These are phyloP conservation scores for Lithophane ornitopus DNA, from an alignment of 2,888 invertebrate species.

Conservation along the genomic window DNA sequence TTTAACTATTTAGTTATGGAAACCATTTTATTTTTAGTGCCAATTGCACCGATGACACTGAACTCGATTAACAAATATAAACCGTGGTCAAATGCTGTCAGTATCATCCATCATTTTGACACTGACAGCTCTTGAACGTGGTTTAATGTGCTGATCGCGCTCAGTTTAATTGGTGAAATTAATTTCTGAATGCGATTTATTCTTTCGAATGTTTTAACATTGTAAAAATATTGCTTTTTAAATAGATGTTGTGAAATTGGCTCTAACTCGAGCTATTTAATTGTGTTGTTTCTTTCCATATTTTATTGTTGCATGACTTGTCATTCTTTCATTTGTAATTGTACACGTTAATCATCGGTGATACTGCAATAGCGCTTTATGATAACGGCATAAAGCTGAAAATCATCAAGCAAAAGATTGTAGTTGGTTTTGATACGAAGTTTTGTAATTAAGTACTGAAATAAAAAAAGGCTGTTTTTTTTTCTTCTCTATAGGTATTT, in stretches of 20 bases:
- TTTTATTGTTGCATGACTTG: slow-evolving; percentile 82
- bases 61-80: background rate
- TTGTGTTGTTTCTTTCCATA: slow-evolving; percentile 49
- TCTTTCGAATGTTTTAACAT: slow-evolving; percentile 35
- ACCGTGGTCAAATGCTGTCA: background rate
- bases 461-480: background rate
- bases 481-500: background rate
- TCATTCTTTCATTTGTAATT: slow-evolving; percentile 60
- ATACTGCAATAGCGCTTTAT: slow-evolving; percentile 49
- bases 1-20: slow-evolving; percentile 24
- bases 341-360: slow-evolving; percentile 40
- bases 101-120: background rate
- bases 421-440: no score
- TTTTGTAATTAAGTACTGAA: background rate
- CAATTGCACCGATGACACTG: background rate
- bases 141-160: background rate
- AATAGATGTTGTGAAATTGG: slow-evolving; percentile 68
- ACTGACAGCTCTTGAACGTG: background rate
- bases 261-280: slow-evolving; percentile 62
- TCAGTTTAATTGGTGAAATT: slow-evolving; percentile 11
- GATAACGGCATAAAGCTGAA: slow-evolving; percentile 13
- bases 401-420: background rate
- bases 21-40: slow-evolving; percentile 3
- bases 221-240: slow-evolving; percentile 52
- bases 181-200: slow-evolving; percentile 42